Percentiles rank a stretch among this genome's conserved stretches.
Evolutionary conservation across 2,797 vertebrate genomes (phyloP).

Genomic region (Macroramphosus scolopax): DNA sequence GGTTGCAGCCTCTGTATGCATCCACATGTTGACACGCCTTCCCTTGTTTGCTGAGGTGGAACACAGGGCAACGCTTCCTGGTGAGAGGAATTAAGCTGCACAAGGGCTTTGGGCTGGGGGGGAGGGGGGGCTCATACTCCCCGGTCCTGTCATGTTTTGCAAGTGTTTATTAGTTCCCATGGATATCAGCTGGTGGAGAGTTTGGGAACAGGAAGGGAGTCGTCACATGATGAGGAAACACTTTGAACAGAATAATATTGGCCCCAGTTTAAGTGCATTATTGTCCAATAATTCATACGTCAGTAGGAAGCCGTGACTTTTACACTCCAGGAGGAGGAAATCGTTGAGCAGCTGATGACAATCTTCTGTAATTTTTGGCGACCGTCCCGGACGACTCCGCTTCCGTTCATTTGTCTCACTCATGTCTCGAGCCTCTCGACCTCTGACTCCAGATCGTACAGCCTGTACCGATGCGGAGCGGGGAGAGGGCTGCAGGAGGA

Average conservation of each 20-base stretch:
- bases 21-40: conserved; percentile 35
- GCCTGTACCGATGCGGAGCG: conserved; percentile 12
- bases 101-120: conserved; percentile 38
- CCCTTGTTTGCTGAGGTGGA: conserved; percentile 49
- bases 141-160: conserved; percentile 60
- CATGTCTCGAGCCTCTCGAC: conserved; percentile 11
- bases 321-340: too few relatives aligned
- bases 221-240: too few relatives aligned
- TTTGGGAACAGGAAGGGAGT: too few relatives aligned
- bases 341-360: too few relatives aligned
- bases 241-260: too few relatives aligned
- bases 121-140: conserved; percentile 49
- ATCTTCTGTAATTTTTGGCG: conserved; percentile 4
- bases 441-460: conserved; percentile 48
- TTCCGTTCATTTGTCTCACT: conserved; percentile 26
- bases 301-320: too few relatives aligned
- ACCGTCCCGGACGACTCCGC: conserved; percentile 1
- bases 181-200: conserved; percentile 65
- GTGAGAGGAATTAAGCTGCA: conserved; percentile 24
- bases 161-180: conserved; percentile 72
- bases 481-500: neutral
- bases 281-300: too few relatives aligned
- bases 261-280: too few relatives aligned
- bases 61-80: conserved; percentile 28
- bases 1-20: conserved; percentile 13